phyloP scores from a whole-genome alignment of 2,797 vertebrate species.

The Ataeniobius toweri region DNA sequence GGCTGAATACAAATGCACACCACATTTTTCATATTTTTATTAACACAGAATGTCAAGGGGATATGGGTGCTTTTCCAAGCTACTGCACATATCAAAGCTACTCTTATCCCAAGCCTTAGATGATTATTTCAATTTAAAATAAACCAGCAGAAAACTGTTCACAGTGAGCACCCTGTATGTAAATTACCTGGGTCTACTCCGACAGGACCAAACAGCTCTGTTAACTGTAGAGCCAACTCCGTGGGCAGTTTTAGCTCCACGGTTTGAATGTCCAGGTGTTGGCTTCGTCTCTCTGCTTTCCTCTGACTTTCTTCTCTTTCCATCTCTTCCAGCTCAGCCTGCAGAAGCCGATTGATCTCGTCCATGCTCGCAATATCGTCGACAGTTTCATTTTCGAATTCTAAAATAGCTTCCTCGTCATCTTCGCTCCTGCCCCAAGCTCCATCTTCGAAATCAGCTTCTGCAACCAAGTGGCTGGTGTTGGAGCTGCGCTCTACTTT shows the following conservation, averaged over 20 bases:
- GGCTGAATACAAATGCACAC: not conserved
- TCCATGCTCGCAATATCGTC: slow-evolving; percentile 63
- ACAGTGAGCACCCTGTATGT: not conserved
- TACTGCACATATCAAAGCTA: not conserved
- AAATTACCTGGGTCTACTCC: slow-evolving; percentile 93
- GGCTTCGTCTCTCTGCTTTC: slow-evolving; percentile 45
- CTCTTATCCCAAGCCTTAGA: not conserved
- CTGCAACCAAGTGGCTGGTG: slow-evolving; percentile 3
- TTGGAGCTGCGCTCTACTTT: slow-evolving; percentile 11
- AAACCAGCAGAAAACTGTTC: not conserved
- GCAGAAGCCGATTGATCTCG: slow-evolving; percentile 59
- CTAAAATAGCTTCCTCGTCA: slow-evolving; percentile 24
- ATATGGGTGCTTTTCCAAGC: not conserved
- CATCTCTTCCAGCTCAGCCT: slow-evolving; percentile 66
- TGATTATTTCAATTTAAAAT: not conserved
- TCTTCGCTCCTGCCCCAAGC: slow-evolving; percentile 22
- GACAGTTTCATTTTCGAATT: slow-evolving; percentile 39
- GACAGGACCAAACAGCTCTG: slow-evolving; percentile 96
- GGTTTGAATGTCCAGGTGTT: slow-evolving; percentile 85
- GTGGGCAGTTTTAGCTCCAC: slow-evolving; percentile 91
- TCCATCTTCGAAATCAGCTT: not conserved
- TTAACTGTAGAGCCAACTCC: slow-evolving; percentile 92
- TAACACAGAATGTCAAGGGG: not conserved
- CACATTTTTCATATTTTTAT: not conserved
- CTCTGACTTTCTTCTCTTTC: slow-evolving; percentile 66